phyloP scores from a whole-genome alignment of 1,140 invertebrate species.

The Drosophila murphyi region DNA sequence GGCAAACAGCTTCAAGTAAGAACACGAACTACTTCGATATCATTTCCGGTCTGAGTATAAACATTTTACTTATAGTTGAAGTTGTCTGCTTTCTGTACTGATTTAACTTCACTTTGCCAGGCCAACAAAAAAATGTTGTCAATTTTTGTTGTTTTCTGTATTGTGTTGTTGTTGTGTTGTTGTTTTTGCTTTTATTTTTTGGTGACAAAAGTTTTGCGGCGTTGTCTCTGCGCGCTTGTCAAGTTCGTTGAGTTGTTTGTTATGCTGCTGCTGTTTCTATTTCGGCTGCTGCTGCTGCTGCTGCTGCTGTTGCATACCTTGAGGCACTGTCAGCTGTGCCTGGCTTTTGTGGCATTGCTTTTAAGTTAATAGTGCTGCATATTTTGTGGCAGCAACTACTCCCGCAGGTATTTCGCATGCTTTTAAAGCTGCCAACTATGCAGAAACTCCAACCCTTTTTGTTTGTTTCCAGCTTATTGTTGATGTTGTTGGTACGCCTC shows the following conservation, averaged over 20 bases:
- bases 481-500: conserved; percentile 37
- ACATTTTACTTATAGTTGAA: conserved; percentile 50
- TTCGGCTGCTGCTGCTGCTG: conserved; percentile 2
- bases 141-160: conserved; percentile 25
- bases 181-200: background rate
- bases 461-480: conserved; percentile 13
- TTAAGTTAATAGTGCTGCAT: conserved; percentile 70
- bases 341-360: conserved; percentile 73
- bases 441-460: conserved; percentile 25
- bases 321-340: conserved; percentile 56
- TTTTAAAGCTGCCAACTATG: conserved; percentile 39
- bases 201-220: conserved; percentile 49
- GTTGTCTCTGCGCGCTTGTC: conserved; percentile 43
- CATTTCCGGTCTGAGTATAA: conserved; percentile 32
- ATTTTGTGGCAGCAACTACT: conserved; percentile 51
- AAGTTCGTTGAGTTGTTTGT: conserved; percentile 51
- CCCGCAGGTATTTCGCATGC: conserved; percentile 45
- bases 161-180: conserved; percentile 6
- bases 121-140: conserved; percentile 36
- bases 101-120: conserved; percentile 31
- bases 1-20: background rate
- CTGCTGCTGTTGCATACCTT: conserved; percentile 72
- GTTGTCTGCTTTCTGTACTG: conserved; percentile 36
- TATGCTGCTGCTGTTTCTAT: conserved; percentile 8
- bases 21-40: conserved; percentile 27